A percentile compares a stretch with the other conserved stretches of the same genome.
phyloP scores from a whole-genome alignment of 2,113 vertebrate genomes.

The Triplophysa tibetana region DNA sequence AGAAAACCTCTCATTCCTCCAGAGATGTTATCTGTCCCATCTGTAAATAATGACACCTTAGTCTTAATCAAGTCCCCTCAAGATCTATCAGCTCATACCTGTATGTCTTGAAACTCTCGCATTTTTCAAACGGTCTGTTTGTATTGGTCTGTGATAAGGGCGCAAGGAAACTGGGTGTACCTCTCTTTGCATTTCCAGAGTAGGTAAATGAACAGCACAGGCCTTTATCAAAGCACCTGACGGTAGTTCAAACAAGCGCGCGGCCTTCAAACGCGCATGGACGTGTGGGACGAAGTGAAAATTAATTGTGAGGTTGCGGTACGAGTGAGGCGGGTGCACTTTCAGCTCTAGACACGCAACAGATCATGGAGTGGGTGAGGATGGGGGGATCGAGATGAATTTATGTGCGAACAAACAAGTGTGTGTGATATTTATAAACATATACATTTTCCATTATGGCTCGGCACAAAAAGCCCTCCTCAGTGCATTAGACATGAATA shows the following conservation, averaged over 20 bases:
- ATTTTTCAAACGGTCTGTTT: slow-evolving; percentile 38
- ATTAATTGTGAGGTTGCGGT: slow-evolving; percentile 75
- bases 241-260: slow-evolving; percentile 70
- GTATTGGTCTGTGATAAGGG: slow-evolving; percentile 63
- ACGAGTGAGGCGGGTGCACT: slow-evolving; percentile 75
- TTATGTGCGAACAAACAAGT: slow-evolving; percentile 36
- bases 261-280: slow-evolving; percentile 38
- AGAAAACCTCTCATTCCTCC: not conserved
- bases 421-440: slow-evolving; percentile 48
- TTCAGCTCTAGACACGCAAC: slow-evolving; percentile 66
- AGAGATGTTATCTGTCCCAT: slow-evolving; percentile 27
- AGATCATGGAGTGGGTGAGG: slow-evolving; percentile 22
- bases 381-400: slow-evolving; percentile 27
- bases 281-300: slow-evolving; percentile 80
- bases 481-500: slow-evolving; percentile 45
- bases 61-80: slow-evolving; percentile 29
- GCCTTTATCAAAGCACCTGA: slow-evolving; percentile 84
- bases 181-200: slow-evolving; percentile 78
- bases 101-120: slow-evolving; percentile 48
- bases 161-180: slow-evolving; percentile 73
- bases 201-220: slow-evolving; percentile 76
- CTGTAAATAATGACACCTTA: slow-evolving; percentile 40
- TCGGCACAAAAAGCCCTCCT: slow-evolving; percentile 31
- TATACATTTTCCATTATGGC: slow-evolving; percentile 51
- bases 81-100: slow-evolving; percentile 44